These are phyloP conservation scores for Bagarius yarrelli DNA, from an alignment of 2,113 vertebrate species.

Conservation along the genomic window DNA sequence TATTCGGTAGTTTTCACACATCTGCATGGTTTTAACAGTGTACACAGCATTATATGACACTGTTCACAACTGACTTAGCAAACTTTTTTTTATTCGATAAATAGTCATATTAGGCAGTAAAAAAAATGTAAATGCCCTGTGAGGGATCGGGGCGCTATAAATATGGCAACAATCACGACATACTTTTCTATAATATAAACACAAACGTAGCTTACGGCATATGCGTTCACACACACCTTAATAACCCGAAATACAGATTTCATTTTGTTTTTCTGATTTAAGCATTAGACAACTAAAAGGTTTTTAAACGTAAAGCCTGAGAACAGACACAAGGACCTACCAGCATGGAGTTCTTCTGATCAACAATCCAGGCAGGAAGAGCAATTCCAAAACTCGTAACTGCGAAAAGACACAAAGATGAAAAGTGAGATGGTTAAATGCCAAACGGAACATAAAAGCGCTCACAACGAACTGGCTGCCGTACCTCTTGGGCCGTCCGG, in stretches of 20 bases:
- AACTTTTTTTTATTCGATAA: background rate
- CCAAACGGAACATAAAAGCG: background rate
- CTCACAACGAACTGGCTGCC: conserved; percentile 30
- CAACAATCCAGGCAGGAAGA: conserved; percentile 97
- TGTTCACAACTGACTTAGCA: background rate
- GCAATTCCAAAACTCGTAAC: conserved; percentile 96
- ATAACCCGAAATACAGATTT: too few species aligned
- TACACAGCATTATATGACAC: background rate
- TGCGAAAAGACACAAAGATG: conserved; percentile 51
- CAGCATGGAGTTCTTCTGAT: conserved; percentile 99
- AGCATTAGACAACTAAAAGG: background rate
- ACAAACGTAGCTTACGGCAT: too few species aligned
- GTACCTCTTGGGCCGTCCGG: conserved; percentile 94
- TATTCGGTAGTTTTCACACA: too few species aligned
- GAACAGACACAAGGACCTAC: conserved; percentile 64
- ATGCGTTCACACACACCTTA: too few species aligned
- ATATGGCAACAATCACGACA: too few species aligned
- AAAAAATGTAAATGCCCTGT: too few species aligned
- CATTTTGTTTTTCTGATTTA: background rate
- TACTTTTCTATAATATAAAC: too few species aligned
- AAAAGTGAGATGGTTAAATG: background rate
- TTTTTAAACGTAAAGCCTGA: background rate
- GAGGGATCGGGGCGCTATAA: too few species aligned
- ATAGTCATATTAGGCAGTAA: too few species aligned
- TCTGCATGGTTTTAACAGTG: background rate